Evolutionary conservation across 1,140 invertebrate species (phyloP), one percentile per base, ranked within the genome.

Genomic region (Micrasema longulum): DNA sequence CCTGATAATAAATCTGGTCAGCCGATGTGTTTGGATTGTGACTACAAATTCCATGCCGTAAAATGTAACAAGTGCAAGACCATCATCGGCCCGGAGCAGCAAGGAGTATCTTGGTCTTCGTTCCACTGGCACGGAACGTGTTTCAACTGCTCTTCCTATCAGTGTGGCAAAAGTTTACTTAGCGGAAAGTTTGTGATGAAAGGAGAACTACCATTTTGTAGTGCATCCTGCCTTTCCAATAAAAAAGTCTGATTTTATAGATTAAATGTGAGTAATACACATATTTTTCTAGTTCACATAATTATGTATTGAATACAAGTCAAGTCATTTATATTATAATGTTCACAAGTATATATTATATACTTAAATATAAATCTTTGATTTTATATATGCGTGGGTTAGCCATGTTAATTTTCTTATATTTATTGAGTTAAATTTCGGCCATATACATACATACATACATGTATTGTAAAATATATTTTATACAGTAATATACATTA

Each of bases 21-120:
- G 76, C 93, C 94, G 0, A 84, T 94, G 53, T 95, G 94, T 81
- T 79, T 95, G 26, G 83, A 87, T 18, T 95, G 94, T 79, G 95
- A 92, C 79, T 90, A 94, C 77, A 88, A 88, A 75, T 88, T 88
- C 76, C 92, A 93, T 80, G 93, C 91, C 3, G 89, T 93, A 77
- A 89, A 87, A 47, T 96, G 94, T 78, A 85, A 88, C 12, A 86
- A 87, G 0, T 96, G 94, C 77, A 82, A 87, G 6, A 84, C 87
- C 26, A 85, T 90, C 1, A 95, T 96, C 60, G 88, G 88, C 0
- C 91, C 93, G 0, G 88, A 92, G 71, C 91, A 94, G 74, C 89
- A 92, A 74, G 91, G 93, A 0, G 90, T 94, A 9, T 88, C 88
- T 23, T 89, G 92, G 82, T 89, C 90, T 67, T 87, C 91, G 45